These are phyloP conservation scores for Noctua fimbriata DNA, from an alignment of 2,888 invertebrate genomes.

Conservation along the genomic window DNA sequence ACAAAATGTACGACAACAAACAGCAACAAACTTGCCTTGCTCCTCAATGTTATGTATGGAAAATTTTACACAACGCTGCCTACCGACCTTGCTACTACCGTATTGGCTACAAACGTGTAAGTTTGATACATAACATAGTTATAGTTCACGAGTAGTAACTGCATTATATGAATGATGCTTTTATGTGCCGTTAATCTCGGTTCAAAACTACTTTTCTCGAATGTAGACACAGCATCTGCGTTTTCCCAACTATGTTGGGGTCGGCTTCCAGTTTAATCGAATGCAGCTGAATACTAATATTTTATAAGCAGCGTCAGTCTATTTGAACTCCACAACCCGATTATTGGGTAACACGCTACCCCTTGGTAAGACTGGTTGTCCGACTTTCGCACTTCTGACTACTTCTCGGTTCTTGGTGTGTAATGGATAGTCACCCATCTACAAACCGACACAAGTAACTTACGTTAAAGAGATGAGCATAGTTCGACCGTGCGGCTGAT, in stretches of 20 bases:
- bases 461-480: background rate
- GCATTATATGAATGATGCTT: conserved; percentile 20
- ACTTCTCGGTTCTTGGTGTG: background rate
- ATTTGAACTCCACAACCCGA: background rate
- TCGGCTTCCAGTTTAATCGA: background rate
- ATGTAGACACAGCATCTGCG: background rate
- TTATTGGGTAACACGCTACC: background rate
- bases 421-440: background rate
- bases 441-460: background rate
- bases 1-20: conserved; percentile 2
- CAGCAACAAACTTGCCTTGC: conserved; percentile 8
- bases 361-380: background rate
- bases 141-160: conserved; percentile 15
- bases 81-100: conserved; percentile 46
- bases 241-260: background rate
- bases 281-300: background rate
- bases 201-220: conserved; percentile 3
- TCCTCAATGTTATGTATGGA: conserved; percentile 40
- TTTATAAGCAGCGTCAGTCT: background rate
- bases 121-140: conserved; percentile 29
- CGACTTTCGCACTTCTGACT: background rate
- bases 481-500: background rate
- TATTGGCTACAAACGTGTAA: conserved; percentile 44
- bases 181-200: background rate
- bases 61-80: conserved; percentile 36